A percentile compares a stretch with the other conserved stretches of the same genome.
phyloP scores from a whole-genome alignment of 2,888 invertebrate species.

The Leucozona laternaria region DNA sequence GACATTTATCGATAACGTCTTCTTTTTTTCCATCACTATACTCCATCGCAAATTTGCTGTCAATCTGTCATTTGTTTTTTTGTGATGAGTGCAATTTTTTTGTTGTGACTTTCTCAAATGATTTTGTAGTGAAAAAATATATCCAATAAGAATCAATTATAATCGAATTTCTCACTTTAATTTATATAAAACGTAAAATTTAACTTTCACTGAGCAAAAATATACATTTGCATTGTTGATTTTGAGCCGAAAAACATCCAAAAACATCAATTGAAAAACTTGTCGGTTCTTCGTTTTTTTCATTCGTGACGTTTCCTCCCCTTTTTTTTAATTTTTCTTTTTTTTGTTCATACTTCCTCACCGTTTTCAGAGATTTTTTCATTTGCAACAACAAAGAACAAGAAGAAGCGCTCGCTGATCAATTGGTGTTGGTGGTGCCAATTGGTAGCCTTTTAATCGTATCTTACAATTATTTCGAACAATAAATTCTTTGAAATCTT shows the following conservation, averaged over 20 bases:
- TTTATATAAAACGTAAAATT: constrained; percentile 46
- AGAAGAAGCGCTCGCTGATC: constrained; percentile 39
- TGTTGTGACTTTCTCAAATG: constrained; percentile 70
- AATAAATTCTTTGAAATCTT: constrained; percentile 34
- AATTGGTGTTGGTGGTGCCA: constrained; percentile 65
- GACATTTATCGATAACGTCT: too few species aligned
- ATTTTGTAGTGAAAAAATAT: constrained; percentile 47
- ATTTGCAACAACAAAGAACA: constrained; percentile 56
- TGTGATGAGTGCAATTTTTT: constrained; percentile 73
- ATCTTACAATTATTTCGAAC: constrained; percentile 44
- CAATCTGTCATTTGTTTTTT: constrained; percentile 61
- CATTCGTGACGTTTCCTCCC: constrained; percentile 72
- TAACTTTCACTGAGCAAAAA: constrained; percentile 5
- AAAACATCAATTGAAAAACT: constrained; percentile 62
- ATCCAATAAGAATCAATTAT: constrained; percentile 51
- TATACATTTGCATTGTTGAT: constrained; percentile 10
- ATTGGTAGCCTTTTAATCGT: constrained; percentile 66
- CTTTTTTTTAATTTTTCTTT: constrained; percentile 68
- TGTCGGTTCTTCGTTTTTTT: constrained; percentile 39
- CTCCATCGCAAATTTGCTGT: constrained; percentile 32
- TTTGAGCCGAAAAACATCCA: constrained; percentile 39
- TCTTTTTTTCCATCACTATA: not conserved
- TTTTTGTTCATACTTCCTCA: constrained; percentile 21
- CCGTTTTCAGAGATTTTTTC: constrained; percentile 46
- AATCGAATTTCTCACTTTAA: constrained; percentile 25